Evolutionary conservation across 2,888 invertebrate genomes (phyloP), one percentile per base, ranked within the genome.

Genomic region (Caenorhabditis sp.): DNA sequence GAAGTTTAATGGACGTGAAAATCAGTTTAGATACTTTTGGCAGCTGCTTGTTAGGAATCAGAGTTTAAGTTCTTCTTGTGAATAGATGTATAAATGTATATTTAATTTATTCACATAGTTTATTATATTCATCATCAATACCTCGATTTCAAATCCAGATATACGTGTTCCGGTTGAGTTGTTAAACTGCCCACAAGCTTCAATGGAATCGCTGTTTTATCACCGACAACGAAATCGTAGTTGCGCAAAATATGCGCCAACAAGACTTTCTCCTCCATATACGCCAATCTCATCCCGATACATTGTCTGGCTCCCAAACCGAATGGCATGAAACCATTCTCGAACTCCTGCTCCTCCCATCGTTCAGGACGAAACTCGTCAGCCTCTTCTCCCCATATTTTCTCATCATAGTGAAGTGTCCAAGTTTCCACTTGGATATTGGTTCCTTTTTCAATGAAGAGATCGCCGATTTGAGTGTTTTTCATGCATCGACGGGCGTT

Each of bases 201-300:
- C 58, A 73, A 49, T 2, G 73, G 73, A n/a, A 67, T 73, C 31
- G 58, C 50, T 1, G 84, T 82, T 21, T 78, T 65, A 0, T 50
- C 52, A 4, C 69, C 63, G n/a, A 58, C 61, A n/a, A 56, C 63
- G 43, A 85, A 66, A 7, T 63, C 61, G 66, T 71, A 85, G 58
- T 73, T 71, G 3, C 76, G 60, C 1, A 85, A 65, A 57, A 85
- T 66, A 53, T 76, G 75, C 8, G 78, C 56, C 5, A 86, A 65
- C 10, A 82, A 67, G 65, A 85, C 25, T 65, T 86, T 86, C 59
- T 82, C 78, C 62, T 86, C 86, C 70, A 86, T 65, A 38, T 79
- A 77, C 1, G 84, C 85, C 59, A 85, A 59, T 17, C 84, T 69
- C 78, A 82, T 78, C 69, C 85, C 85, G 52, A 85, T 78, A 59